Conservation (phyloP, 2,888 invertebrate species). For the Epirrhoe tristata region DNA sequence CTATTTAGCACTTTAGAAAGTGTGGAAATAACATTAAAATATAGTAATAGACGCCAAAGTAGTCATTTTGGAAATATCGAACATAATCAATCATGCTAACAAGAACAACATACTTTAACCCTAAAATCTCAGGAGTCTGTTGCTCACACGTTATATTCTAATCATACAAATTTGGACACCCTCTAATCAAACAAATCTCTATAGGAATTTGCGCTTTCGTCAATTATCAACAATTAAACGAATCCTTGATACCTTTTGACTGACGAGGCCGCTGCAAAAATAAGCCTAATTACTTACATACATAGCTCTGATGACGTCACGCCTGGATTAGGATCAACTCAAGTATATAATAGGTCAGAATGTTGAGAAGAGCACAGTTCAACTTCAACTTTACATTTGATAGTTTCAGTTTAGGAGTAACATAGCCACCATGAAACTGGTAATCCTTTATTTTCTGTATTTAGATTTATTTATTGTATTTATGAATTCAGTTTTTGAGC, state of each 20-base stretch:
- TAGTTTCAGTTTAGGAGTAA: slow-evolving; percentile 45
- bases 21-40: too few species aligned
- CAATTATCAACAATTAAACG: slow-evolving; percentile 52
- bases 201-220: slow-evolving; percentile 22
- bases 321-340: slow-evolving; percentile 65
- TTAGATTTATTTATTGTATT: too few species aligned
- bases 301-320: slow-evolving; percentile 43
- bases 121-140: too few species aligned
- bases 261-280: slow-evolving; percentile 67
- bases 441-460: slow-evolving; percentile 53
- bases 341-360: slow-evolving; percentile 76
- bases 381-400: slow-evolving; percentile 57
- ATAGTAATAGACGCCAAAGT: too few species aligned
- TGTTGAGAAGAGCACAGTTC: slow-evolving; percentile 60
- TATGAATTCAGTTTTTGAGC: too few species aligned
- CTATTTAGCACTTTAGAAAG: too few species aligned
- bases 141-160: too few species aligned
- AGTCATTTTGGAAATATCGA: too few species aligned
- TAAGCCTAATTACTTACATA: slow-evolving; percentile 68
- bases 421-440: slow-evolving; percentile 75
- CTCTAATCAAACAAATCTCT: slow-evolving; percentile 4
- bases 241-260: slow-evolving; percentile 70
- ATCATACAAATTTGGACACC: too few species aligned
- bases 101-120: too few species aligned
- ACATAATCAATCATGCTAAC: neutral